Percentiles rank a stretch among this genome's conserved stretches.
These are phyloP conservation scores for Cheumatopsyche charites DNA, from an alignment of 1,140 invertebrate species.

Conservation along the genomic window DNA sequence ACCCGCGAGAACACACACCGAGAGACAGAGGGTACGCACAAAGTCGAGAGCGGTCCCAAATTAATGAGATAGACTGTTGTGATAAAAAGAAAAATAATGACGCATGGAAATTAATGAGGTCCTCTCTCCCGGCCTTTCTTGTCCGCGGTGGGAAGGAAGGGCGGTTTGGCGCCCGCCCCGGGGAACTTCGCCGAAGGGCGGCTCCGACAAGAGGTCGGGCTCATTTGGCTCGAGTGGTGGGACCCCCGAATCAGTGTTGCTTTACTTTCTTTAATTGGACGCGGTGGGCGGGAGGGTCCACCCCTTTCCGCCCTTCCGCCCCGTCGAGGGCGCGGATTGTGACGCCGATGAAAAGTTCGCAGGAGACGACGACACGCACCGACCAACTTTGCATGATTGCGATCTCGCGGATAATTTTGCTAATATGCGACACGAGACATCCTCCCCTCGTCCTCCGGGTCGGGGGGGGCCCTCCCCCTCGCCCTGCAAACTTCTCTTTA, in stretches of 20 bases:
- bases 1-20: conserved; percentile 4
- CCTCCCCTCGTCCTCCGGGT: not conserved
- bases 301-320: not conserved
- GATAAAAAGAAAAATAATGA: conserved; percentile 50
- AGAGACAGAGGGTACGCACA: conserved; percentile 24
- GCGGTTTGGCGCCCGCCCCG: not conserved
- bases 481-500: conserved; percentile 17
- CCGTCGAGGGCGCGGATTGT: not conserved
- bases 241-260: conserved; percentile 39
- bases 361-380: conserved; percentile 22
- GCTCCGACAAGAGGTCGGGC: conserved; percentile 42
- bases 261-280: conserved; percentile 47
- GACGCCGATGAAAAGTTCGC: conserved; percentile 29
- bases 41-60: conserved; percentile 46
- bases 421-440: conserved; percentile 33
- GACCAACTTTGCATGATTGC: conserved; percentile 37
- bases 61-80: conserved; percentile 49
- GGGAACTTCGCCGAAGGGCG: conserved; percentile 23
- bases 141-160: not conserved
- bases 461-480: conserved; percentile 1
- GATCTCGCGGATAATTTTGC: conserved; percentile 35
- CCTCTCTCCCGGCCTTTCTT: conserved; percentile 29
- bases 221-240: conserved; percentile 47
- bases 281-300: conserved; percentile 7
- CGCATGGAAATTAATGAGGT: conserved; percentile 49